phyloP scores from a whole-genome alignment of 2,113 vertebrate species.

The Riparia riparia region DNA sequence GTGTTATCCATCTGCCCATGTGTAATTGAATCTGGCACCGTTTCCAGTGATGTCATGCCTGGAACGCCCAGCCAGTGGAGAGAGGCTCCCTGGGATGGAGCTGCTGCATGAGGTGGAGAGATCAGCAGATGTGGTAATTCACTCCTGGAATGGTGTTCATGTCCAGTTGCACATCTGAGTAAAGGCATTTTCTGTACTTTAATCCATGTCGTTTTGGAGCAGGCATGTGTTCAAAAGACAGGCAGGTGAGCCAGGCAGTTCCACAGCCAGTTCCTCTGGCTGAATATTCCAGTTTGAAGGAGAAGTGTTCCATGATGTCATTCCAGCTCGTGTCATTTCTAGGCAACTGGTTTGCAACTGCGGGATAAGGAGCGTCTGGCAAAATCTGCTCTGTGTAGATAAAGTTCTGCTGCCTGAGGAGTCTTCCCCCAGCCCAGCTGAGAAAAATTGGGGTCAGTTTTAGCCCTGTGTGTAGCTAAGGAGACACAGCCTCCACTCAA shows the following conservation, averaged over 20 bases:
- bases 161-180: background rate
- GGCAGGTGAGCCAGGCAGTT: background rate
- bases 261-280: background rate
- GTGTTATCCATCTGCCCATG: constrained; percentile 34
- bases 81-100: background rate
- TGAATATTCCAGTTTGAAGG: background rate
- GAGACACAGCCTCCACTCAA: background rate
- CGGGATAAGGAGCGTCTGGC: background rate
- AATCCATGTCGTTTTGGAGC: background rate
- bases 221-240: background rate
- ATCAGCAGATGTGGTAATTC: constrained; percentile 44
- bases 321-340: background rate
- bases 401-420: background rate
- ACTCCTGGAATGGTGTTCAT: background rate
- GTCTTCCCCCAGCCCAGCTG: background rate
- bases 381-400: background rate
- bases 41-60: constrained; percentile 66
- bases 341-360: background rate
- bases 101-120: background rate
- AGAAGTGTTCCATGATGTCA: background rate
- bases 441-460: background rate
- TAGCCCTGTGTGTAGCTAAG: background rate
- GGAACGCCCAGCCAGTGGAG: constrained; percentile 28
- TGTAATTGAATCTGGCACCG: constrained; percentile 49
- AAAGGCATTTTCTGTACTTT: background rate